Evolutionary conservation across 1,140 invertebrate species (phyloP).

Genomic region (Camponotus pennsylvanicus): DNA sequence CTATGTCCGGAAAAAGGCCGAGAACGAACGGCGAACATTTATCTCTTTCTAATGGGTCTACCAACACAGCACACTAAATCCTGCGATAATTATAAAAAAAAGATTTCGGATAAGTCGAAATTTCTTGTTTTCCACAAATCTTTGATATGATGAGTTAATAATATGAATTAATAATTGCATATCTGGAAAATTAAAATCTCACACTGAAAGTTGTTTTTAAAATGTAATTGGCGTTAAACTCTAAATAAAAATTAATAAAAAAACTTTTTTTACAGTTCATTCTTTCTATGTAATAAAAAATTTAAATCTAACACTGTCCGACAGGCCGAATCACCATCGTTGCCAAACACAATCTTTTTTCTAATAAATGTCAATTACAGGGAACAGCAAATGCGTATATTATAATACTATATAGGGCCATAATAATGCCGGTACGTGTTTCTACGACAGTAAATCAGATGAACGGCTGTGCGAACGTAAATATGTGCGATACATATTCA

Average conservation of each 20-base stretch:
- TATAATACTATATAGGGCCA: slow-evolving; percentile 1
- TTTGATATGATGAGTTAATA: background rate
- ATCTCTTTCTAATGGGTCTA: slow-evolving; percentile 36
- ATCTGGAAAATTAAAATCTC: background rate
- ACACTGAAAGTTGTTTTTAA: background rate
- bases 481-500: slow-evolving; percentile 76
- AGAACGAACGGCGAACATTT: slow-evolving; percentile 61
- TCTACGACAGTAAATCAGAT: slow-evolving; percentile 71
- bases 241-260: background rate
- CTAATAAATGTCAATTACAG: slow-evolving; percentile 23
- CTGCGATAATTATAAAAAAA: slow-evolving; percentile 7
- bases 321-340: background rate
- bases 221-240: background rate
- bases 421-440: slow-evolving; percentile 51
- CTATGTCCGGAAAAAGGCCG: slow-evolving; percentile 32
- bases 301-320: background rate
- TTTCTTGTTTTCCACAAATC: background rate
- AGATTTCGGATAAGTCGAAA: slow-evolving; percentile 10
- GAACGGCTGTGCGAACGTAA: slow-evolving; percentile 65
- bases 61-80: background rate
- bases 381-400: background rate
- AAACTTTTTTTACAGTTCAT: background rate
- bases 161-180: background rate
- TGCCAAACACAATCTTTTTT: background rate
- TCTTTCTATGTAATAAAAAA: background rate